A percentile compares a stretch with the other conserved stretches of the same genome.
phyloP scores from a whole-genome alignment of 2,888 invertebrate species.

The Ellobium chinense region DNA sequence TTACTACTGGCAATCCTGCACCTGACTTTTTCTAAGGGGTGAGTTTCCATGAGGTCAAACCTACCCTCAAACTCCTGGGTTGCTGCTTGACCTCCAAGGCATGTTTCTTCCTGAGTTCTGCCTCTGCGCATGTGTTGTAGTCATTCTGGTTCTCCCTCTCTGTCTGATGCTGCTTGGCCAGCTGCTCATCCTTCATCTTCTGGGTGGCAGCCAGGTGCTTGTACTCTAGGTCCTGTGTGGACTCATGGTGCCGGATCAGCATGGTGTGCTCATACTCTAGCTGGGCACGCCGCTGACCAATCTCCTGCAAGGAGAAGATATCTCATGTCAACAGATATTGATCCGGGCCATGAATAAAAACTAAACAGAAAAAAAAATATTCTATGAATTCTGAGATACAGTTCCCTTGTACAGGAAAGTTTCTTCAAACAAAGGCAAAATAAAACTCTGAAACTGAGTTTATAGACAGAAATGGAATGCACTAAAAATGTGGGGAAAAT shows the following conservation, averaged over 20 bases:
- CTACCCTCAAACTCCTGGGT: slow-evolving; percentile 97
- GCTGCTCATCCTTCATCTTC: slow-evolving; percentile 85
- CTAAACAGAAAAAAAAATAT: no score
- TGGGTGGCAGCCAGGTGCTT: slow-evolving; percentile 97
- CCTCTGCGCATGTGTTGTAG: slow-evolving; percentile 95
- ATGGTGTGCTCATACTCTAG: slow-evolving; percentile 96
- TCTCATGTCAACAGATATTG: no score
- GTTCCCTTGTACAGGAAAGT: no score
- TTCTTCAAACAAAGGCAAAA: no score
- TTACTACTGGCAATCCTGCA: no score
- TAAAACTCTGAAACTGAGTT: no score
- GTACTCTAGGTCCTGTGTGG: slow-evolving; percentile 97
- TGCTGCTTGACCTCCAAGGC: slow-evolving; percentile 98
- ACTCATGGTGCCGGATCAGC: slow-evolving; percentile 96
- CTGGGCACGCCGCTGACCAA: slow-evolving; percentile 96
- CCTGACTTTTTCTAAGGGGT: no score
- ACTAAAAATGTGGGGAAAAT: no score
- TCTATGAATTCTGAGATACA: no score
- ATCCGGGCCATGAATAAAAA: no score
- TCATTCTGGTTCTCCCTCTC: slow-evolving; percentile 92
- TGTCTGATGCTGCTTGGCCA: slow-evolving; percentile 92
- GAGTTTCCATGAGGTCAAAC: no score
- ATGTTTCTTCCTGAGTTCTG: slow-evolving; percentile 97
- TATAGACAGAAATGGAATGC: no score
- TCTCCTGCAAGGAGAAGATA: slow-evolving; percentile 90